Evolutionary conservation across 2,888 invertebrate genomes (phyloP), one percentile per base, ranked within the genome.

Genomic region (Meteorus colon): DNA sequence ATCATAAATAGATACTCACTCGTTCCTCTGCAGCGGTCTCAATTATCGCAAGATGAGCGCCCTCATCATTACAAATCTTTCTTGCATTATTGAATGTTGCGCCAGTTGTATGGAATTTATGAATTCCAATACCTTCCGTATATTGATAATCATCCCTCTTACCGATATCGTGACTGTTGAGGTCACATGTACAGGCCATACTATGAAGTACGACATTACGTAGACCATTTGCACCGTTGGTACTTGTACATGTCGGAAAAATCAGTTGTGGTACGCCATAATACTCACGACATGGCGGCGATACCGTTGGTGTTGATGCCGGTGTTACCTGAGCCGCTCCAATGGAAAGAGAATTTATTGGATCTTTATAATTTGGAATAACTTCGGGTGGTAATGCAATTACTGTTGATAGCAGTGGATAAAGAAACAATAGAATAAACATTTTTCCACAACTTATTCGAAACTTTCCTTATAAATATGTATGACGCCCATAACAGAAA

Each of bases 1-100:
- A 34, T 34, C 10, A 37, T 37, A 34, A 19, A 16, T 74, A 4
- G 27, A 51, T 65, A 77, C 82, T 79, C 68, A 83, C 82, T 71
- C 77, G 79, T 62, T 81, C 83, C 72, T 82, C 83, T 29, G 78
- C 80, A 48, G 73, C 51, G 4, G 82, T 82, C 77, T 83, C 81
- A 72, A 85, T 80, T 67, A 84, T 74, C 12, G 82, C 82, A 60
- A 88, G 82, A 78, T 88, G 85, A 48, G 84, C 88, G 10, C 86
- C 87, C 76, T 86, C 87, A 62, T 87, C 86, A 79, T 82, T 86
- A 79, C 88, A 87, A 62, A 84, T 73, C 74, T 86, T 87, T 24
- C 86, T 80, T 4, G 88, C 87, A 3, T 83, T 82, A 77, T 88
- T 88, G 86, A 87, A 87, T 14, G 75, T 82, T 45, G 80, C 79